phyloP scores from a whole-genome alignment of 2,113 vertebrate species.

The Takifugu flavidus region DNA sequence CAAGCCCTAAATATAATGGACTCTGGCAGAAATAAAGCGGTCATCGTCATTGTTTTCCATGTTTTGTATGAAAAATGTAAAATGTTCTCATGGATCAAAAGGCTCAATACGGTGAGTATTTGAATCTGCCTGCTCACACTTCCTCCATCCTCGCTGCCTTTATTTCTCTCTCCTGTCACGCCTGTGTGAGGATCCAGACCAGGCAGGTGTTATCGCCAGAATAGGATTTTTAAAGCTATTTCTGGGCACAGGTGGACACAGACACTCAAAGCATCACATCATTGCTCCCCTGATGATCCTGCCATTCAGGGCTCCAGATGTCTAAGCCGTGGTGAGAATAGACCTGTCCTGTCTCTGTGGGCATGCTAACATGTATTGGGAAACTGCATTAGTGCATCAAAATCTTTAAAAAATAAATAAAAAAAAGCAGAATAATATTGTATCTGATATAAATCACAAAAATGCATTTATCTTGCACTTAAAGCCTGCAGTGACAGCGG shows the following conservation, averaged over 20 bases:
- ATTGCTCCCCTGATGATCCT: slow-evolving; percentile 19
- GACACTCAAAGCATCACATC: slow-evolving; percentile 43
- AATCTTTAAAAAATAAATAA: slow-evolving; percentile 3
- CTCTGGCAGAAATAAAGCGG: no score
- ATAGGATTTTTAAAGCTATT: slow-evolving; percentile 48
- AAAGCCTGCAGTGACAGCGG: slow-evolving; percentile 9
- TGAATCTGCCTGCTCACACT: neutral
- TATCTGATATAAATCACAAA: slow-evolving; percentile 6
- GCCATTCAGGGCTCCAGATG: slow-evolving; percentile 35
- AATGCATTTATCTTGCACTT: slow-evolving; percentile 22
- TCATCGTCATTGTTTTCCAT: no score
- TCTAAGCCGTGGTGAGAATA: slow-evolving; percentile 22
- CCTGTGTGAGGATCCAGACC: slow-evolving; percentile 12
- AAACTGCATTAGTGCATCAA: neutral
- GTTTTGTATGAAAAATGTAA: no score
- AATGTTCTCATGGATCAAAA: neutral
- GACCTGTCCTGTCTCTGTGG: no score
- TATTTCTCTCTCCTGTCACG: slow-evolving; percentile 19
- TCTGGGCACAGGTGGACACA: slow-evolving; percentile 55
- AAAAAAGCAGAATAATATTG: slow-evolving; percentile 9
- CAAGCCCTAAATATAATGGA: no score
- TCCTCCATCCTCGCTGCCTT: neutral
- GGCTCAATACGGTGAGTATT: no score
- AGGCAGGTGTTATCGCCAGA: slow-evolving; percentile 54
- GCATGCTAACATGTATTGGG: neutral